Evolutionary conservation across 2,888 invertebrate species (phyloP), one percentile per base, ranked within the genome.

Genomic region (Heliconius erato): DNA sequence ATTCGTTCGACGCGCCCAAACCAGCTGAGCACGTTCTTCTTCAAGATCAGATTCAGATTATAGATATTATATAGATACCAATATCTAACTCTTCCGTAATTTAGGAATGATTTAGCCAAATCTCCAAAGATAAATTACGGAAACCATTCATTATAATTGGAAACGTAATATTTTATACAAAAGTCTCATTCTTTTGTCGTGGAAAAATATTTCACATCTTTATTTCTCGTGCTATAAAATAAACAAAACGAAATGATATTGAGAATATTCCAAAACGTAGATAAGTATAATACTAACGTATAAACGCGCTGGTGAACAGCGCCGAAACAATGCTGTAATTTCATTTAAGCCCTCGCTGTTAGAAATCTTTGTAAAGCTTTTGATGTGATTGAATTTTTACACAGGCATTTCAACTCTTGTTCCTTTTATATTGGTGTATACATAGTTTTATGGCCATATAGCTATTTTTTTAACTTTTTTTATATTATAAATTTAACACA

Each of bases 331-430:
- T 89, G 88, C 87, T 85, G 89, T 82, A 82, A 91, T 91, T 90
- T 89, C 88, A 89, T 91, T 90, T 85, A 86, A 88, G 85, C 86
- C 87, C 84, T 85, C 86, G 81, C 85, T 86, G 84, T 87, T 88
- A 89, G 90, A 89, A 90, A 90, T 91, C 89, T 89, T 89, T 86
- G 87, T 85, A 82, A 86, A 89, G 91, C 91, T 90, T 89, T 91
- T 86, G 89, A 88, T 90, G 90, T 91, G 90, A 91, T 91, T 91
- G 90, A 89, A 91, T 91, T 91, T 91, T 91, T 90, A 88, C 87
- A 87, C 88, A 86, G 86, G 82, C 85, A 84, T 85, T 83, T 85
- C 80, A 76, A 74, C 77, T 82, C 72, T 82, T 82, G 74, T 82
- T 79, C 69, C 76, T 84, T 84, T 84, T 82, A 72, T 84, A 77